Evolutionary conservation across 2,797 vertebrate species (phyloP), one percentile per base, ranked within the genome.

Genomic region (Valencia hispanica): DNA sequence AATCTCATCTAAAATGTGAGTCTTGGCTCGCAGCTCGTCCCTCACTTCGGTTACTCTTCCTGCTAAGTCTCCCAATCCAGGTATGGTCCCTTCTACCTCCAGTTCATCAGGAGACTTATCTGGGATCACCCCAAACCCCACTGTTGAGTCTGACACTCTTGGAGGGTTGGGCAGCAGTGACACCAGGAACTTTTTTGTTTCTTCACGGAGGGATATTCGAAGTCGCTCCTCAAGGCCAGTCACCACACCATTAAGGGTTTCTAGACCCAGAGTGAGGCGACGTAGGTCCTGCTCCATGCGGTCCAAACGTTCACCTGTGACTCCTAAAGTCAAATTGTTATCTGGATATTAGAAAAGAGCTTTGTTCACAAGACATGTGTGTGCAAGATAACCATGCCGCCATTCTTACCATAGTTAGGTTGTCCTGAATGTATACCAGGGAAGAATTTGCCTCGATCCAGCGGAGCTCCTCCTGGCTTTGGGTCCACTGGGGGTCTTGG

Each of bases 21-120:
- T 95, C 89, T 99, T 99, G 87, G 91, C 95, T 80, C 88, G 95
- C 70, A 99, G 93, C 43, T 97, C 96, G 6, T 98, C 95, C 75
- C 93, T 98, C 87, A 99, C 97, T 89, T 99, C 97, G 0, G 96
- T 96, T 86, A 99, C 97, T 70, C 95, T 97, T 79, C 95, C 97
- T 73, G 95, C 92, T 82, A 99, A 95, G 81, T 99, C 97, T 0
- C 95, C 96, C 71, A 97, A 90, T 0, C 95, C 95, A 27, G 92
- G 93, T 41, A 94, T 92, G 0, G 91, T 81, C 43, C 96, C 94
- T 0, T 92, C 90, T 75, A 96, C 95, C 36, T 96, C 96, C 1
- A 96, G 87, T 12, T 93, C 94, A 0, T 95, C 96, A 36, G 93
- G 95, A 47, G 94, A 87, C 15, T 97, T 95, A 0, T 97, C 96